These are phyloP conservation scores for Ophioninae sp. DNA, from an alignment of 2,888 invertebrate genomes.

Conservation along the genomic window DNA sequence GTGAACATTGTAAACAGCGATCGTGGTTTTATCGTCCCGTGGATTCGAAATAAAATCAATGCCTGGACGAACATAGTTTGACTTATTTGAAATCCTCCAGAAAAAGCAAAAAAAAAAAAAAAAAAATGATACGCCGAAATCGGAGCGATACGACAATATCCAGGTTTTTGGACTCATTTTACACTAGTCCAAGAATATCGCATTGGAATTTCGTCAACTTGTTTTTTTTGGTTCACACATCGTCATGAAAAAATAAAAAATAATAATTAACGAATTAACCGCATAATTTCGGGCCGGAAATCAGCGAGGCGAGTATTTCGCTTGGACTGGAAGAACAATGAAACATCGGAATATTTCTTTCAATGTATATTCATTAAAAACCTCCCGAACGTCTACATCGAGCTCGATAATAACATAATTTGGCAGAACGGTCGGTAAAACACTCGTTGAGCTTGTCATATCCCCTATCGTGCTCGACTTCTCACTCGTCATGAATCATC, in stretches of 20 bases:
- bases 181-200: too few relatives aligned
- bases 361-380: slow-evolving; percentile 55
- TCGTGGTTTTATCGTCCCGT: slow-evolving; percentile 51
- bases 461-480: slow-evolving; percentile 6
- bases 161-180: background rate
- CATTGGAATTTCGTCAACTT: too few relatives aligned
- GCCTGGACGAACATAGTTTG: slow-evolving; percentile 5
- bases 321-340: background rate
- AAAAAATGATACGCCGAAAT: background rate
- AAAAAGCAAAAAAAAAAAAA: background rate
- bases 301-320: too few relatives aligned
- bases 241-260: too few relatives aligned
- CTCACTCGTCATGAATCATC: slow-evolving; percentile 34
- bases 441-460: slow-evolving; percentile 33
- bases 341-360: background rate
- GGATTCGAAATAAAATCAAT: slow-evolving; percentile 44
- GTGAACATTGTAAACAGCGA: slow-evolving; percentile 32
- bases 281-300: too few relatives aligned
- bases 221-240: too few relatives aligned
- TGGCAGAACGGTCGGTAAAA: slow-evolving; percentile 45
- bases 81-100: background rate
- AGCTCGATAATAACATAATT: slow-evolving; percentile 41
- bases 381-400: slow-evolving; percentile 39
- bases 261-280: too few relatives aligned
- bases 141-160: background rate